A percentile compares a stretch with the other conserved stretches of the same genome.
Conservation (phyloP, 2,113 vertebrate species). For the Hemicordylus capensis region DNA sequence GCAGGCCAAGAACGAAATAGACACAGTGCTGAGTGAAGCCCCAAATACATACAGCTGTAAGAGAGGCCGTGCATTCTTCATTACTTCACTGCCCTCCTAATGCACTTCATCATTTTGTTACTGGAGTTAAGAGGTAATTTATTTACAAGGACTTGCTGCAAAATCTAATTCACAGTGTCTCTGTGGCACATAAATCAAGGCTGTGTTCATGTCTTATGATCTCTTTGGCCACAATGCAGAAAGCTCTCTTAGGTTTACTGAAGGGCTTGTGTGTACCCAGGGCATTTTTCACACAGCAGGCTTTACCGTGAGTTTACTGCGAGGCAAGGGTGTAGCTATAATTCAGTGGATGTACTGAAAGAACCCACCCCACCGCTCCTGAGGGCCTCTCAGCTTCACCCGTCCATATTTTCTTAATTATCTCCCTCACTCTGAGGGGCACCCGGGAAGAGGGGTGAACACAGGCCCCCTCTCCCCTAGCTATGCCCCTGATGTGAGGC, state of each 20-base stretch:
- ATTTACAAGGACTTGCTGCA: conserved; percentile 20
- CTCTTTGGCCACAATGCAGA: not conserved
- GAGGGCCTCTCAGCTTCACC: too few relatives aligned
- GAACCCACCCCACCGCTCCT: too few relatives aligned
- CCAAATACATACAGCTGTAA: not conserved
- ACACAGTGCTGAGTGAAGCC: not conserved
- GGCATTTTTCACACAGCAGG: too few relatives aligned
- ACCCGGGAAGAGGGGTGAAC: too few relatives aligned
- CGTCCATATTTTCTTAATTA: too few relatives aligned
- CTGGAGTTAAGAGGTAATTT: conserved; percentile 1
- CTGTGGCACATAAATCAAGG: not conserved
- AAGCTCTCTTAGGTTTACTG: not conserved
- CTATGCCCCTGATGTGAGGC: too few relatives aligned
- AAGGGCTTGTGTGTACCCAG: not conserved
- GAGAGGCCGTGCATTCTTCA: not conserved
- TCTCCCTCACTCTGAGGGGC: too few relatives aligned
- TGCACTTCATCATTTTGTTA: not conserved
- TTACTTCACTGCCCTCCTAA: not conserved
- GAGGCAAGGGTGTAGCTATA: too few relatives aligned
- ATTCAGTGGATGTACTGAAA: too few relatives aligned
- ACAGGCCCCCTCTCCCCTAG: too few relatives aligned
- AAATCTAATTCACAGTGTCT: not conserved
- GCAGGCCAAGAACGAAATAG: not conserved
- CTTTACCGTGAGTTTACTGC: too few relatives aligned
- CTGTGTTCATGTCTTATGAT: not conserved